phyloP scores from a whole-genome alignment of 2,797 vertebrate genomes.

The Pseudocheirus occidentalis region DNA sequence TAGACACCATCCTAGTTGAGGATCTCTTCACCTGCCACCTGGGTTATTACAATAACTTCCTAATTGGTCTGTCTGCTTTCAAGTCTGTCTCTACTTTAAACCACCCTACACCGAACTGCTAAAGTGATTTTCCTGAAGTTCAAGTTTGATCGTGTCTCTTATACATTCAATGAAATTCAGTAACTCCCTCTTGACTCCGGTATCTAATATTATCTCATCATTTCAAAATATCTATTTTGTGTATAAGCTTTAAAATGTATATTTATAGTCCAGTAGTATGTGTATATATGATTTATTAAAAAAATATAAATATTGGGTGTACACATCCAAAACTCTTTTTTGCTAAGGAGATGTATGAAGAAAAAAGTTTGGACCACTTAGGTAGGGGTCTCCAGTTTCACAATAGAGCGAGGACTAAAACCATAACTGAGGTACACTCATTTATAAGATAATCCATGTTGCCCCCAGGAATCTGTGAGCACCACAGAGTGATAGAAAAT shows the following conservation, averaged over 20 bases:
- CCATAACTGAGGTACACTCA: background rate
- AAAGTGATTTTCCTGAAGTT: background rate
- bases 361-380: background rate
- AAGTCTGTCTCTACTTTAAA: background rate
- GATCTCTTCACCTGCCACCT: background rate
- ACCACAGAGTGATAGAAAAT: background rate
- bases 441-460: background rate
- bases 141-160: background rate
- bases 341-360: background rate
- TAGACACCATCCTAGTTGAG: background rate
- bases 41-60: background rate
- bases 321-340: background rate
- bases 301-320: background rate
- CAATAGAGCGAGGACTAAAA: background rate
- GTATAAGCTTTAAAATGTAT: background rate
- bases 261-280: background rate
- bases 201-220: background rate
- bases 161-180: background rate
- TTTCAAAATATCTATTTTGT: background rate
- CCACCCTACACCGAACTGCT: background rate
- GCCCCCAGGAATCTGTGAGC: background rate
- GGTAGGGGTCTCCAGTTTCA: background rate
- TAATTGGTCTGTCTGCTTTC: background rate
- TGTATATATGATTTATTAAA: background rate
- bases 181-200: background rate